Conservation (phyloP, 2,797 vertebrate species). For the Peromyscus melanophrys region DNA sequence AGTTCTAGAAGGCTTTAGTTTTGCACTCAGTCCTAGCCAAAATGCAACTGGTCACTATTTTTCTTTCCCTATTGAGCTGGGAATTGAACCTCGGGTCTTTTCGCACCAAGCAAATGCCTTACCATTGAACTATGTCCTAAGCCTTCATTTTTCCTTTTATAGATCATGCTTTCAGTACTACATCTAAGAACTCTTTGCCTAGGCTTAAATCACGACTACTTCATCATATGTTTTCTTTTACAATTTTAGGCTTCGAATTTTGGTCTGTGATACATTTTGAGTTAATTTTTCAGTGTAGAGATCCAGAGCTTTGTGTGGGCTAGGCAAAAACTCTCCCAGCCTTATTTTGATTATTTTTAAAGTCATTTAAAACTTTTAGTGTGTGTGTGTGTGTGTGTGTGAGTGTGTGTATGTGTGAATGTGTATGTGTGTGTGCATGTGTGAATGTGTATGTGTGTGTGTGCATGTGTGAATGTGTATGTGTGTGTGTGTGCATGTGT, state of each 20-base stretch:
- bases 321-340: not conserved
- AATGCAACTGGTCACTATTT: slow-evolving; percentile 20
- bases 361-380: not conserved
- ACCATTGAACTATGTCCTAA: not conserved
- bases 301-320: not conserved
- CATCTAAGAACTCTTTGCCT: slow-evolving; percentile 40
- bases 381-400: not conserved
- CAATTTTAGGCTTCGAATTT: slow-evolving; percentile 58
- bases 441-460: not conserved
- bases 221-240: slow-evolving; percentile 64
- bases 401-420: not conserved
- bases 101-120: not conserved
- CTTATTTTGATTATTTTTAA: not conserved
- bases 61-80: not conserved
- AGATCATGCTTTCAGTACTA: slow-evolving; percentile 23
- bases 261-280: slow-evolving; percentile 62
- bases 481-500: not conserved
- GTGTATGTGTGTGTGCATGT: too few species aligned
- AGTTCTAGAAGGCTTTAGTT: slow-evolving; percentile 43
- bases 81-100: not conserved
- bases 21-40: not conserved
- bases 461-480: not conserved
- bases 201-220: slow-evolving; percentile 45
- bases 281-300: slow-evolving; percentile 57
- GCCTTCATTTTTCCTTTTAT: slow-evolving; percentile 46